phyloP scores from a whole-genome alignment of 2,113 vertebrate species.

The Megaptera novaeangliae region DNA sequence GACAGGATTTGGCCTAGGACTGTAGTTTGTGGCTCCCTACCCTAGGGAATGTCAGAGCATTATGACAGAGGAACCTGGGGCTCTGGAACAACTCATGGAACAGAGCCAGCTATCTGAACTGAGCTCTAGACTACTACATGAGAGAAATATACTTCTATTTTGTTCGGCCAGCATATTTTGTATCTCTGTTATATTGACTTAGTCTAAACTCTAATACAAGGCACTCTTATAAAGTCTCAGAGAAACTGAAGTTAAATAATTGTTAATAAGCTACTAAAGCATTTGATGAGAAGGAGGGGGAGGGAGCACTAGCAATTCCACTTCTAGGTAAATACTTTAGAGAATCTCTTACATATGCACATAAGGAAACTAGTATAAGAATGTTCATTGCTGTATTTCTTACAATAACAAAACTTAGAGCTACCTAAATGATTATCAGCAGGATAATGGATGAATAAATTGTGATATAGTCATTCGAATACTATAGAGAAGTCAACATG shows the following conservation, averaged over 20 bases:
- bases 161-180: neutral
- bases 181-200: neutral
- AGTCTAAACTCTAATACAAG: neutral
- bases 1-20: neutral
- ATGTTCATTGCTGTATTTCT: neutral
- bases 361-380: neutral
- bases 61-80: neutral
- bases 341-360: neutral
- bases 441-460: neutral
- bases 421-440: neutral
- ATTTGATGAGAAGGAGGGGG: neutral
- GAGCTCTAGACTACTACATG: neutral
- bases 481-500: neutral
- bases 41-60: neutral
- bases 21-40: neutral
- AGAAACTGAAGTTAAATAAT: neutral
- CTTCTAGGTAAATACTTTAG: neutral
- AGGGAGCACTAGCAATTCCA: neutral
- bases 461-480: neutral
- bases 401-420: constrained; percentile 1
- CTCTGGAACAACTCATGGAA: neutral
- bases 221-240: neutral
- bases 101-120: neutral
- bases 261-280: neutral
- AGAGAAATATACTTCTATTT: neutral